Conservation (phyloP, 2,113 vertebrate species). For the Mesoclemmys tuberculata region DNA sequence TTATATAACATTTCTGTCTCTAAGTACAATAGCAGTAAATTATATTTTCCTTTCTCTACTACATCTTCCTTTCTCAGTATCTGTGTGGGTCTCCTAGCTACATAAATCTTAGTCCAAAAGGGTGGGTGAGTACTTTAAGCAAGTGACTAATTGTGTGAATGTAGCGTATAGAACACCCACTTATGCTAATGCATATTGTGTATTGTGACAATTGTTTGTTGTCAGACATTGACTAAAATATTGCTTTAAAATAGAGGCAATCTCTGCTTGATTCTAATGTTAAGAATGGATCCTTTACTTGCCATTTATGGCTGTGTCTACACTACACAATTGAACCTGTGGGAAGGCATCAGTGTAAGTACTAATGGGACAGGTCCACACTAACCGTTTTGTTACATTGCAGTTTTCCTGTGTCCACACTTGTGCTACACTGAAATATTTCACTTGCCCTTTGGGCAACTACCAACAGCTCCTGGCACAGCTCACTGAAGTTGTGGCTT, state of each 20-base stretch:
- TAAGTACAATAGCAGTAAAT: neutral
- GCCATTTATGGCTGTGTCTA: neutral
- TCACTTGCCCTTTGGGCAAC: constrained; percentile 14
- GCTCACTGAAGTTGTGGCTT: neutral
- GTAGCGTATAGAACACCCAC: neutral
- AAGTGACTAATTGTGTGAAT: neutral
- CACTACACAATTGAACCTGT: neutral
- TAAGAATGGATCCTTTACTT: constrained; percentile 49
- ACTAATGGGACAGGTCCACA: constrained; percentile 14
- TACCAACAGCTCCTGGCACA: neutral
- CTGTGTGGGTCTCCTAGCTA: neutral
- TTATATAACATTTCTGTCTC: neutral
- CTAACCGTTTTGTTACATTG: neutral
- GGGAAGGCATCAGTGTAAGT: neutral
- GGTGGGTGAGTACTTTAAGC: neutral
- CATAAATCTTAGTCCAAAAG: neutral
- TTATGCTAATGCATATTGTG: neutral
- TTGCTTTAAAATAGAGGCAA: constrained; percentile 21
- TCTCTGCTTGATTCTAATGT: constrained; percentile 18
- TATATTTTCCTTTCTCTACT: neutral
- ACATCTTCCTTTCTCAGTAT: neutral
- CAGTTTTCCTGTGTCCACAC: neutral
- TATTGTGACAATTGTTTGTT: neutral
- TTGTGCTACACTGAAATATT: constrained; percentile 1
- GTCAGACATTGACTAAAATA: constrained; percentile 17